Evolutionary conservation across 2,888 invertebrate species (phyloP).

Genomic region (Zootermopsis nevadensis): DNA sequence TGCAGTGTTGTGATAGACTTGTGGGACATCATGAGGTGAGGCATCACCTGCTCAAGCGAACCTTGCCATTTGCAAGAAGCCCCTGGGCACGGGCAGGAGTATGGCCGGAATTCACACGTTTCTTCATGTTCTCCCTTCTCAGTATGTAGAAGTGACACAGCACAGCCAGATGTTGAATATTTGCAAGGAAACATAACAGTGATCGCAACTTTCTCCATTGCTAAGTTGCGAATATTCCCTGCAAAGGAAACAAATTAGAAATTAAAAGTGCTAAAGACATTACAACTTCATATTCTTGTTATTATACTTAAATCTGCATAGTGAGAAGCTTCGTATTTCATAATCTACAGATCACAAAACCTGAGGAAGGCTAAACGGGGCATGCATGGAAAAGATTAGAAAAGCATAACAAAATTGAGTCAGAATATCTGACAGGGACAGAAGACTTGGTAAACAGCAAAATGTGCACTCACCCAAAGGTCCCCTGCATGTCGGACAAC

Average conservation of each 20-base stretch:
- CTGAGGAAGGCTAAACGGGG: no score
- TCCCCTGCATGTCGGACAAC: slow-evolving; percentile 98
- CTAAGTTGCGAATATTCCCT: slow-evolving; percentile 97
- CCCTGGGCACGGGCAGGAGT: slow-evolving; percentile 99
- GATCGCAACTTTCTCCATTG: slow-evolving; percentile 99
- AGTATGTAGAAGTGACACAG: slow-evolving; percentile 91
- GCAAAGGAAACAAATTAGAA: slow-evolving; percentile 50
- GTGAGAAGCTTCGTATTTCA: no score
- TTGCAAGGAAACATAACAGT: slow-evolving; percentile 99
- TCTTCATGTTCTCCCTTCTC: slow-evolving; percentile 99
- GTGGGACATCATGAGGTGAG: slow-evolving; percentile 95
- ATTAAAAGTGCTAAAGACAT: no score
- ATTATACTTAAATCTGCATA: no score
- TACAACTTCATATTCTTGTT: no score
- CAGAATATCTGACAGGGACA: no score
- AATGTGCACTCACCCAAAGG: slow-evolving; percentile 75
- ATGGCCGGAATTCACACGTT: slow-evolving; percentile 97
- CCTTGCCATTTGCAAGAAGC: slow-evolving; percentile 99
- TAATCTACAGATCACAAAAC: no score
- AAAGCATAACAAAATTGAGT: no score
- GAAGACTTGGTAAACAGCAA: no score
- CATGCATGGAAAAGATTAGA: no score
- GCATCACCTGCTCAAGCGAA: slow-evolving; percentile 97
- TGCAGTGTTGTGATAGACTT: slow-evolving; percentile 98
- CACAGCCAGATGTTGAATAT: slow-evolving; percentile 95